Evolutionary conservation across 2,797 vertebrate species (phyloP).

Genomic region (Pogoniulus pusillus): DNA sequence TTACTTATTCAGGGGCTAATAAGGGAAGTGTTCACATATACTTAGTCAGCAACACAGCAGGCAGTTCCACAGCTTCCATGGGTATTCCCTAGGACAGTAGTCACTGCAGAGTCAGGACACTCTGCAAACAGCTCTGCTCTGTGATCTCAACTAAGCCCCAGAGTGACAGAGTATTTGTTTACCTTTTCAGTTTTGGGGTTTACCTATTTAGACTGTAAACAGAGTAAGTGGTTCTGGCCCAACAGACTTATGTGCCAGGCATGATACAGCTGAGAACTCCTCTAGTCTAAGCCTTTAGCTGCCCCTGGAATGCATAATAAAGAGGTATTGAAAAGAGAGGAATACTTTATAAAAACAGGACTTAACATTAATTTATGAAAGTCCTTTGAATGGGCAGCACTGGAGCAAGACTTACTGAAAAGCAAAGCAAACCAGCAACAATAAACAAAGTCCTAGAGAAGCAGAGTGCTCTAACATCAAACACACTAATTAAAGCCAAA

Average conservation of each 20-base stretch:
- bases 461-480: constrained; percentile 10
- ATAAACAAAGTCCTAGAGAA: background rate
- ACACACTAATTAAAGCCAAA: background rate
- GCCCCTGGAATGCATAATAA: background rate
- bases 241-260: fast-evolving
- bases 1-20: background rate
- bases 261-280: background rate
- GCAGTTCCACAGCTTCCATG: background rate
- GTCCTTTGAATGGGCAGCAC: background rate
- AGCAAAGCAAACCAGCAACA: background rate
- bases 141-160: background rate
- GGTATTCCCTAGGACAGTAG: background rate
- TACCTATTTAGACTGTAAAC: background rate
- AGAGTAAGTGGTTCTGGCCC: background rate
- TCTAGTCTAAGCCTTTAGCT: background rate
- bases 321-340: background rate
- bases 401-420: background rate
- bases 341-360: constrained; percentile 1
- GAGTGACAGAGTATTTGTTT: background rate
- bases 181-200: constrained; percentile 3
- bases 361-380: background rate
- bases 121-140: background rate
- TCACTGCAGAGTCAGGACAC: background rate
- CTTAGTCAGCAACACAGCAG: fast-evolving
- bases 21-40: background rate